These are phyloP conservation scores for Ligdia adustata DNA, from an alignment of 2,888 invertebrate species.

Conservation along the genomic window DNA sequence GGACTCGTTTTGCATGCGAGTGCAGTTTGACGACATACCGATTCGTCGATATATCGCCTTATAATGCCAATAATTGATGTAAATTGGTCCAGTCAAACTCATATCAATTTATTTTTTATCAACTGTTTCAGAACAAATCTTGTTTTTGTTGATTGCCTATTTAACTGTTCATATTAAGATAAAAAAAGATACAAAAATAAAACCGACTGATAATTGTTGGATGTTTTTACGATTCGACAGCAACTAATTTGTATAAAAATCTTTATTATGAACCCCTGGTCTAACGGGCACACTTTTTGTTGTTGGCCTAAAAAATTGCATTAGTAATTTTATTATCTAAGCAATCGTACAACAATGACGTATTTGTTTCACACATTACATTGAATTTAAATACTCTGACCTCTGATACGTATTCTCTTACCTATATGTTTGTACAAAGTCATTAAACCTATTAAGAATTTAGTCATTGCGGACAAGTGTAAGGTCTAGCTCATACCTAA, in stretches of 20 bases:
- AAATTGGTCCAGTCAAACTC: conserved; percentile 43
- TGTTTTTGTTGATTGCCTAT: too few species aligned
- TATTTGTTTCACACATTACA: conserved; percentile 5
- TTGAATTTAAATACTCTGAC: conserved; percentile 6
- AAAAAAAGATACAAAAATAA: too few species aligned
- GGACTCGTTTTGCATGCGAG: conserved; percentile 6
- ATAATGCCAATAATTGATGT: conserved; percentile 56
- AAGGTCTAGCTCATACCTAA: conserved; percentile 14
- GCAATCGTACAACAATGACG: too few species aligned
- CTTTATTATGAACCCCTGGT: too few species aligned
- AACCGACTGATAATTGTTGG: too few species aligned
- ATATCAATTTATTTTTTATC: conserved; percentile 10
- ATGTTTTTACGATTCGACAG: too few species aligned
- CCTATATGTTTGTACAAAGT: conserved; percentile 18
- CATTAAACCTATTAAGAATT: conserved; percentile 41
- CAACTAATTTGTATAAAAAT: too few species aligned
- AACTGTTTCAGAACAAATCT: too few species aligned
- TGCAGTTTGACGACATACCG: conserved; percentile 9
- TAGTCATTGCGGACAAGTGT: conserved; percentile 26
- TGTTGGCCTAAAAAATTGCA: too few species aligned
- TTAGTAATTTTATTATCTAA: too few species aligned
- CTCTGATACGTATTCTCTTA: neutral
- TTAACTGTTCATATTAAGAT: too few species aligned
- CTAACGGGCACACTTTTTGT: too few species aligned
- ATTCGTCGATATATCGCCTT: conserved; percentile 40